Evolutionary conservation across 2,888 invertebrate genomes (phyloP).

Genomic region (Andrena trimmerana): DNA sequence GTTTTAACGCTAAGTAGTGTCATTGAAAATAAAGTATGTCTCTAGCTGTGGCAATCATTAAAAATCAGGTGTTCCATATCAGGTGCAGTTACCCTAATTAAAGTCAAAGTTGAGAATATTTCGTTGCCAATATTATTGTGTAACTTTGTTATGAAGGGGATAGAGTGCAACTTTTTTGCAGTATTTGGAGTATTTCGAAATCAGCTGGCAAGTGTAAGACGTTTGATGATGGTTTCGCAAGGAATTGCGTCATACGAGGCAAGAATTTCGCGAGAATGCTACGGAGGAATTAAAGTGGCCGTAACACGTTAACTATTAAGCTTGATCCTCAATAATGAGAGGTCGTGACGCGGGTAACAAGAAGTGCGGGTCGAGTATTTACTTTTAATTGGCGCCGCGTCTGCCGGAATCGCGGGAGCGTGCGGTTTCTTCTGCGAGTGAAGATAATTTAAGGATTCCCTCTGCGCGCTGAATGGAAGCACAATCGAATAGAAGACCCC

Average conservation of each 20-base stretch:
- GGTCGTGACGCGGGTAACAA: slow-evolving; percentile 50
- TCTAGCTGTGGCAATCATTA: too few species aligned
- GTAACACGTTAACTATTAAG: slow-evolving; percentile 36
- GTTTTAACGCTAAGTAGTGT: too few species aligned
- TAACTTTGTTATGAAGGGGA: background rate
- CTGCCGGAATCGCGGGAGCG: slow-evolving; percentile 46
- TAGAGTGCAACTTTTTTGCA: background rate
- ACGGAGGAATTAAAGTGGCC: slow-evolving; percentile 22
- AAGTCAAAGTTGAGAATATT: too few species aligned
- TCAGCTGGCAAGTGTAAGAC: background rate
- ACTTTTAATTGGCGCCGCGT: slow-evolving; percentile 69
- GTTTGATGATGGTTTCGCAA: background rate
- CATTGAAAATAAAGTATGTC: too few species aligned
- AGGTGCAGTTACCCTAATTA: too few species aligned
- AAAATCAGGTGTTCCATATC: too few species aligned
- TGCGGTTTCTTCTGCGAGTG: slow-evolving; percentile 45
- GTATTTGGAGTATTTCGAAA: background rate
- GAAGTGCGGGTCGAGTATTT: slow-evolving; percentile 56
- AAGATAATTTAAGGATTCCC: slow-evolving; percentile 57
- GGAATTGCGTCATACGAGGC: slow-evolving; percentile 7
- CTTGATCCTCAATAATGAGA: slow-evolving; percentile 51
- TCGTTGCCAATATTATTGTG: too few species aligned
- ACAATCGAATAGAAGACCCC: background rate
- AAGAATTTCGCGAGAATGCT: slow-evolving; percentile 37
- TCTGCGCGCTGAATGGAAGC: slow-evolving; percentile 39